Evolutionary conservation across 2,888 invertebrate genomes (phyloP).

Genomic region (Teleogryllus oceanicus): DNA sequence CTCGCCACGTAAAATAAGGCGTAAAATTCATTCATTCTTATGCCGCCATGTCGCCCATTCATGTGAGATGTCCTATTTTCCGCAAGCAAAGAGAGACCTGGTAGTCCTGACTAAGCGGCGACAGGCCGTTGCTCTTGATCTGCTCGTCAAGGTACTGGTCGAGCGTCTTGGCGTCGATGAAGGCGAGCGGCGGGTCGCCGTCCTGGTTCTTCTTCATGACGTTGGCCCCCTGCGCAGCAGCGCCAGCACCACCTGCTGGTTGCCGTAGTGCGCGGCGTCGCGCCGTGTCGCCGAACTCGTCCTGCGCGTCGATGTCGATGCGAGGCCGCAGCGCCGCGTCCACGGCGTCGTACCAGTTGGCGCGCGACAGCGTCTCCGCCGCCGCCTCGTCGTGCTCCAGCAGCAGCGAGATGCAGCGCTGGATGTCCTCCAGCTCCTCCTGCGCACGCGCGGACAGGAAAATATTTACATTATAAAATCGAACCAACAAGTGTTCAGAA

Average conservation of each 20-base stretch:
- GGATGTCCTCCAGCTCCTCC: neutral
- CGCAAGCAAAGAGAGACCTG: neutral
- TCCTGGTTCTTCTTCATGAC: neutral
- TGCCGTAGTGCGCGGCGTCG: conserved; percentile 26
- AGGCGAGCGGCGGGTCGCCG: conserved; percentile 22
- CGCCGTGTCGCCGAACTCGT: conserved; percentile 26
- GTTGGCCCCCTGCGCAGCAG: conserved; percentile 24
- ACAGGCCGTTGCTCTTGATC: conserved; percentile 18
- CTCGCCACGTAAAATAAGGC: too few species aligned
- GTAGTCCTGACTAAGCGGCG: conserved; percentile 3
- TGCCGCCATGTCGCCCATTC: too few species aligned
- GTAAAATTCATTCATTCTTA: too few species aligned
- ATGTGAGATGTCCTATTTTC: too few species aligned
- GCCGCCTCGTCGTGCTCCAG: neutral
- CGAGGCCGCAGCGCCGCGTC: neutral
- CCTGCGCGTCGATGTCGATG: conserved; percentile 22
- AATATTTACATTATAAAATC: too few species aligned
- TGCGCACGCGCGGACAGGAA: neutral
- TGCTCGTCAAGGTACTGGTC: conserved; percentile 19
- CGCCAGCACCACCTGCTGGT: conserved; percentile 22
- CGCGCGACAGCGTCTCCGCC: neutral
- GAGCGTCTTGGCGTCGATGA: conserved; percentile 21
- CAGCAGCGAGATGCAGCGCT: neutral
- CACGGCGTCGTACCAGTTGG: neutral
- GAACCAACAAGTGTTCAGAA: too few species aligned